These are phyloP conservation scores for Coccyzus lansbergi DNA, from an alignment of 2,797 vertebrate genomes.

Conservation along the genomic window DNA sequence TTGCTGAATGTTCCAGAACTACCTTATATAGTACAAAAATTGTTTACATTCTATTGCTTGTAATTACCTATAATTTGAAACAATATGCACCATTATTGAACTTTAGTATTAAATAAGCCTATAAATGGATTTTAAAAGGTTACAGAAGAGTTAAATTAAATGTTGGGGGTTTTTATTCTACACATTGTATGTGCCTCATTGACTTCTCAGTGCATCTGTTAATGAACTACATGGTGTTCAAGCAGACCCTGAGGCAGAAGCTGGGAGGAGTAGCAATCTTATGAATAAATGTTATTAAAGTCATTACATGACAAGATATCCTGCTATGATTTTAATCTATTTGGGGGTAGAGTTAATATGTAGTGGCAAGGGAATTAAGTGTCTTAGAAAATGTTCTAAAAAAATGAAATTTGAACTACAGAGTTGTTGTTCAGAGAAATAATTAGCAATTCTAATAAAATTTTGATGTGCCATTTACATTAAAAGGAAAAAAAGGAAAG, in stretches of 20 bases:
- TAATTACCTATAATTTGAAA: neutral
- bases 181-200: conserved; percentile 38
- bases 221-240: neutral
- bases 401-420: neutral
- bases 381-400: neutral
- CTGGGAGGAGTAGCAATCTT: conserved; percentile 28
- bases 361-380: neutral
- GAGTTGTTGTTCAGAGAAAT: neutral
- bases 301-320: conserved; percentile 30
- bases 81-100: neutral
- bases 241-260: conserved; percentile 35
- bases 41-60: neutral
- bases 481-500: no score
- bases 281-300: conserved; percentile 55
- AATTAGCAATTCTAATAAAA: neutral
- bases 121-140: neutral
- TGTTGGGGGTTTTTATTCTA: neutral
- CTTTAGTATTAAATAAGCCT: conserved; percentile 9
- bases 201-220: conserved; percentile 37
- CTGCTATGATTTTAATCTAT: conserved; percentile 28
- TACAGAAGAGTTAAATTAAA: conserved; percentile 30
- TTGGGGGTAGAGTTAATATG: neutral
- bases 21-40: neutral
- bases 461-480: neutral
- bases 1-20: neutral